Evolutionary conservation across 2,888 invertebrate species (phyloP), one percentile per base, ranked within the genome.

Genomic region (Campoplex nolae): DNA sequence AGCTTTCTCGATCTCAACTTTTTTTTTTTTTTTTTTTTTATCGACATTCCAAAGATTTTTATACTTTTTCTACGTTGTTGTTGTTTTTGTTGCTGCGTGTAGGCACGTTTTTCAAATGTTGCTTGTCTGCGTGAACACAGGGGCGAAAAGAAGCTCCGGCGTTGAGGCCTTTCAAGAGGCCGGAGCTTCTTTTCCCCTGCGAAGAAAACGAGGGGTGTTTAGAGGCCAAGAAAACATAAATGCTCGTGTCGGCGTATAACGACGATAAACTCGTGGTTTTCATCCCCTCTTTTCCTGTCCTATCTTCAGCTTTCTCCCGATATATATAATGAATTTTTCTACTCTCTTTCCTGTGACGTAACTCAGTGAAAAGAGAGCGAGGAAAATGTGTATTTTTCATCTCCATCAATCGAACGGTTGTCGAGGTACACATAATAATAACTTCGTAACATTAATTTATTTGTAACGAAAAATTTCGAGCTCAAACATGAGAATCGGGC

Each of bases 151-250:
- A 68, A 48, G 42, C 18, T 42, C 45, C 56, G 32, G 70, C 80
- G 65, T 51, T 35, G 45, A 58, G 73, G 80, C 73, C 62, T 75
- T 87, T 74, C 81, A 62, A 74, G 65, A 54, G 38, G 18, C 32
- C 68, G 56, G 35, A 81, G 65, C 71, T 79, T 74, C 45, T 79
- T 76, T 67, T 8, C 23, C 73, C 18, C 38, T 45, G 67, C n/a
- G 4, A 70, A 68, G 62, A 68, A 73, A 48, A 62, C 13, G 38
- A 13, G 38, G 32, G 18, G 8, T 38, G 38, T 18, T 23, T 23
- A 6, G 38, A 68, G 23, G 56, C 38, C 54, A 51, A 18, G 73
- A 75, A 75, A 76, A 71, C 58, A 73, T 70, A 48, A 74, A 42
- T 9, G 42, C 42, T 42, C 9, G 42, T 42, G 42, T 42, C 42